These are phyloP conservation scores for Bos indicus DNA, from an alignment of 2,113 vertebrate species.

Conservation along the genomic window DNA sequence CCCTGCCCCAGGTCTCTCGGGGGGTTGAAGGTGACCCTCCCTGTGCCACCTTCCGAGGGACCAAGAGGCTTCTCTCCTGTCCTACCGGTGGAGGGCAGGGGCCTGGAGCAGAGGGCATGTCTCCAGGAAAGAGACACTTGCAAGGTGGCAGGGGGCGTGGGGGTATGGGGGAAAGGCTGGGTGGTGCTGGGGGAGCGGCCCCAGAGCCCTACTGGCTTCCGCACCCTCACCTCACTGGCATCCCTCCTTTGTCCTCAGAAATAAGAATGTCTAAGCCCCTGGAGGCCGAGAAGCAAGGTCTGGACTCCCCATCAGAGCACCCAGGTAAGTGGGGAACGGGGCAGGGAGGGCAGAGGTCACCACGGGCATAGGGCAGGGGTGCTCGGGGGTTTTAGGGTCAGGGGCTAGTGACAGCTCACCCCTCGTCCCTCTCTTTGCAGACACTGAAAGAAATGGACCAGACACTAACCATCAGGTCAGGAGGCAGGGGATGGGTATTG, in stretches of 20 bases:
- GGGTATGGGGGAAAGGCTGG: neutral
- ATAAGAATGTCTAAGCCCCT: constrained; percentile 84
- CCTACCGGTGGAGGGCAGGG: neutral
- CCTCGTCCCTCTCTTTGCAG: constrained; percentile 75
- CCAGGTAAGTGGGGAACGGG: constrained; percentile 66
- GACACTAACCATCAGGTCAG: constrained; percentile 91
- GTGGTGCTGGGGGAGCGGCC: neutral
- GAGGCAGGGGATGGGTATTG: neutral
- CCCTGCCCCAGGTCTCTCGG: neutral
- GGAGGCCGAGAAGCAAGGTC: constrained; percentile 78
- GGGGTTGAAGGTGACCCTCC: neutral
- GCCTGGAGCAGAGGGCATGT: neutral
- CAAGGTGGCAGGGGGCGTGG: neutral
- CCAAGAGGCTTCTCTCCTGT: neutral
- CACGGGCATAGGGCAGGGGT: neutral
- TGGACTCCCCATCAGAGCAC: constrained; percentile 76
- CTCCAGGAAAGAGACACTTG: neutral
- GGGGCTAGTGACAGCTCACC: neutral
- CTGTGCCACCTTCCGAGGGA: neutral
- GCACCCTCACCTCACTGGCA: neutral
- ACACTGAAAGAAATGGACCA: constrained; percentile 89
- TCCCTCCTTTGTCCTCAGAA: constrained; percentile 66
- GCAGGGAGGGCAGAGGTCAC: neutral
- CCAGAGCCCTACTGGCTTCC: neutral
- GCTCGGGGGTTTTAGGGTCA: neutral